These are phyloP conservation scores for Otolemur garnettii DNA, from an alignment of 2,113 vertebrate species.

Conservation along the genomic window DNA sequence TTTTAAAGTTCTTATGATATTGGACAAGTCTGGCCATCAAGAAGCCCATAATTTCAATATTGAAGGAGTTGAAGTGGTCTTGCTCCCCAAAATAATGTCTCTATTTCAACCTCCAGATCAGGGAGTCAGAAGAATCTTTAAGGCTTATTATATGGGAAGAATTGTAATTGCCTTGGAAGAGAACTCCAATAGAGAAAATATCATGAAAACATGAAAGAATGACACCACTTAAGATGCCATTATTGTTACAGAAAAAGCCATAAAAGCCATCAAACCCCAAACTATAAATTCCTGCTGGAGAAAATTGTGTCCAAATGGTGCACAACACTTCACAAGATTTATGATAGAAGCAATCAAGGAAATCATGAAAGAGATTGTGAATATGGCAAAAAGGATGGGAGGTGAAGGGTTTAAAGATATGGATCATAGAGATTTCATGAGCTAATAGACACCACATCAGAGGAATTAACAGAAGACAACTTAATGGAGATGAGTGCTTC, in stretches of 20 bases:
- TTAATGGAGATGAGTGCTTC: neutral
- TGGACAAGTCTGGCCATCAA: neutral
- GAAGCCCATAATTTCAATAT: neutral
- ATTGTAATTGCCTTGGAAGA: neutral
- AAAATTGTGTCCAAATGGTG: too few relatives aligned
- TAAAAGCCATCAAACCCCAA: too few relatives aligned
- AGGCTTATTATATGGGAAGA: neutral
- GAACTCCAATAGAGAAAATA: neutral
- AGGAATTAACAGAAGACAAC: neutral
- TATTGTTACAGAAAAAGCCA: neutral
- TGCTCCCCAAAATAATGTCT: neutral
- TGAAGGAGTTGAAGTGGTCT: neutral
- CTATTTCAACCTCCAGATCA: neutral
- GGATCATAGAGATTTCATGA: too few relatives aligned
- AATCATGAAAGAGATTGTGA: too few relatives aligned
- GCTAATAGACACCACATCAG: too few relatives aligned
- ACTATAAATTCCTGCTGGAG: too few relatives aligned
- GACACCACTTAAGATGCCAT: neutral
- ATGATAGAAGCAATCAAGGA: too few relatives aligned
- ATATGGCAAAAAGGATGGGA: too few relatives aligned
- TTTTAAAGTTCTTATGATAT: neutral
- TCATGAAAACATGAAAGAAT: neutral
- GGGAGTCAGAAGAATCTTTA: neutral
- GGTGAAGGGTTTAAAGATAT: too few relatives aligned
- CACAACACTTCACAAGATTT: too few relatives aligned